phyloP scores from a whole-genome alignment of 2,113 vertebrate species.

The Epinephelus fuscoguttatus region DNA sequence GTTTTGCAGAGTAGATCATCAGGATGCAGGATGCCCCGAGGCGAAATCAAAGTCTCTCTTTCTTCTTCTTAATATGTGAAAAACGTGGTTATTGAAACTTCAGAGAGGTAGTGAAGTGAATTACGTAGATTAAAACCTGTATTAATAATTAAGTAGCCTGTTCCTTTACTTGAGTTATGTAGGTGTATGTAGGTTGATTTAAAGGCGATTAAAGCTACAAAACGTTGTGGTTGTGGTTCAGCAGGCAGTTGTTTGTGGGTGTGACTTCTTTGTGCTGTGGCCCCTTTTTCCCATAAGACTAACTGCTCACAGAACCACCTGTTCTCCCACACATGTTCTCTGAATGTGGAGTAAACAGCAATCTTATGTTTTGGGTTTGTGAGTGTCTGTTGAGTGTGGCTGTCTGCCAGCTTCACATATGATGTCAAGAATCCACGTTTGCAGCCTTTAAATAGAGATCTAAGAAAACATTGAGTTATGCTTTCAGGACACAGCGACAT shows the following conservation, averaged over 20 bases:
- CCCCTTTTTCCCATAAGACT: constrained; percentile 21
- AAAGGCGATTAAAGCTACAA: not conserved
- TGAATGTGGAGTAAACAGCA: not conserved
- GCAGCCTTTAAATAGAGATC: not conserved
- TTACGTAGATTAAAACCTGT: not conserved
- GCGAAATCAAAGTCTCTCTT: not conserved
- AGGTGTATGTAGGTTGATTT: not conserved
- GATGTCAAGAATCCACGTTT: not conserved
- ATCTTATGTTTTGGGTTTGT: not conserved
- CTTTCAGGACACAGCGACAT: not conserved
- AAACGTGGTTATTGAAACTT: not conserved
- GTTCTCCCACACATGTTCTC: constrained; percentile 39
- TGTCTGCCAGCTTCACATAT: constrained; percentile 6
- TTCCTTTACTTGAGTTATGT: not conserved
- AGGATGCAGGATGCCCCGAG: too few relatives aligned
- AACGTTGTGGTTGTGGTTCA: constrained; percentile 6
- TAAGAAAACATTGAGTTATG: not conserved
- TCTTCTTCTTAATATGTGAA: not conserved
- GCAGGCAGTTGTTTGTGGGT: constrained; percentile 55
- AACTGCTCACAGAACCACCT: constrained; percentile 68
- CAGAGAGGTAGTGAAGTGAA: not conserved
- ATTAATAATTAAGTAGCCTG: not conserved
- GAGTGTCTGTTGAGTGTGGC: not conserved
- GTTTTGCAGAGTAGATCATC: not conserved
- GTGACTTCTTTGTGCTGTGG: constrained; percentile 49